Percentiles rank a stretch among this genome's conserved stretches.
These are phyloP conservation scores for Empis stercorea DNA, from an alignment of 2,888 invertebrate species.

Conservation along the genomic window DNA sequence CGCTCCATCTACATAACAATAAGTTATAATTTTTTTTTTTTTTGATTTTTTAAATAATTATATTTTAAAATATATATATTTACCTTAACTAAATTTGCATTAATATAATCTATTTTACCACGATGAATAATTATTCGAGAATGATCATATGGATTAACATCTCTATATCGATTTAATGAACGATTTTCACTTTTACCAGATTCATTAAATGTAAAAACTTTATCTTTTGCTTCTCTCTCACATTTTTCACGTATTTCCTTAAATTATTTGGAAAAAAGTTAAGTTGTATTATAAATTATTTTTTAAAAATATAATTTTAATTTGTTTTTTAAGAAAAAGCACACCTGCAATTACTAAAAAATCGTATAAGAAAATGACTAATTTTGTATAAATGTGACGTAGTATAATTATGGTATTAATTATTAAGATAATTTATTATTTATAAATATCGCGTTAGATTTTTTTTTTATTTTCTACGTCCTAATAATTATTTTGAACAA, in stretches of 20 bases:
- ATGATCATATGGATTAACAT: conserved; percentile 94
- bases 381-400: too few relatives aligned
- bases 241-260: conserved; percentile 65
- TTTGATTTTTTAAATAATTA: background rate
- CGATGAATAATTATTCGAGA: conserved; percentile 68
- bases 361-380: too few relatives aligned
- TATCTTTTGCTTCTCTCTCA: conserved; percentile 45
- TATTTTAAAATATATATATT: conserved; percentile 18
- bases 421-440: background rate
- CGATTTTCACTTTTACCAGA: conserved; percentile 36
- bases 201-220: conserved; percentile 37
- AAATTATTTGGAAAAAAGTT: conserved; percentile 17
- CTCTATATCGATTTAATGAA: conserved; percentile 79
- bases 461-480: background rate
- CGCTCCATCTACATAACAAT: conserved; percentile 49
- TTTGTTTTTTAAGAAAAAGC: background rate
- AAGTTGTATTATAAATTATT: too few relatives aligned
- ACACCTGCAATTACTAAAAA: too few relatives aligned
- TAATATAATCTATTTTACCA: conserved; percentile 76
- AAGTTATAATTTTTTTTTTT: background rate
- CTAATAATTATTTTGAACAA: too few relatives aligned
- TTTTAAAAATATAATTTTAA: conserved; percentile 2
- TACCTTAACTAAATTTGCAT: conserved; percentile 83
- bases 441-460: background rate
- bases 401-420: background rate